Evolutionary conservation across 1,140 invertebrate species (phyloP).

Genomic region (Sitodiplosis mosellana): DNA sequence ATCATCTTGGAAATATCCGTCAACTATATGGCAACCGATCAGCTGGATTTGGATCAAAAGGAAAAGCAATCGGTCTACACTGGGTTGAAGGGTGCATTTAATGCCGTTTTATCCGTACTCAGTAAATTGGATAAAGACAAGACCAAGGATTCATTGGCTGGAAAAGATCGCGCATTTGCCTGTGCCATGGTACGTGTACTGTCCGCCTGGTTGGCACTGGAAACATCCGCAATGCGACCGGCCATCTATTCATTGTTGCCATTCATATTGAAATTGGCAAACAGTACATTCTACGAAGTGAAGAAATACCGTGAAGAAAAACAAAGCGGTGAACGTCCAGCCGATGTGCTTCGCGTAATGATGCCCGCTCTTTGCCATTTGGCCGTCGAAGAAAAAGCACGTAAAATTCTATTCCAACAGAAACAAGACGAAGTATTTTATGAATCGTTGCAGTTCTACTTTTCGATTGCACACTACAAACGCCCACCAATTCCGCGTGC

Average conservation of each 20-base stretch:
- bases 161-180: constrained; percentile 54
- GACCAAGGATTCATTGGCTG: constrained; percentile 36
- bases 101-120: constrained; percentile 57
- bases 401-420: constrained; percentile 58
- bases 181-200: constrained; percentile 67
- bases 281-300: constrained; percentile 61
- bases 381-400: constrained; percentile 69
- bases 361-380: constrained; percentile 78
- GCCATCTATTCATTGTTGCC: constrained; percentile 63
- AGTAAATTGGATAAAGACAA: constrained; percentile 54
- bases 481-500: constrained; percentile 58
- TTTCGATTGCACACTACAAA: constrained; percentile 72
- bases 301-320: constrained; percentile 30
- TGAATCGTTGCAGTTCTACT: constrained; percentile 64
- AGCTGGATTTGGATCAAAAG: constrained; percentile 67
- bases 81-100: constrained; percentile 76
- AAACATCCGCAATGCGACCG: constrained; percentile 71
- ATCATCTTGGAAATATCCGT: constrained; percentile 64
- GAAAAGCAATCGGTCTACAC: constrained; percentile 80
- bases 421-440: constrained; percentile 63
- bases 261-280: constrained; percentile 55
- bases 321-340: constrained; percentile 34
- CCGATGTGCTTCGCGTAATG: constrained; percentile 63
- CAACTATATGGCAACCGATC: constrained; percentile 60
- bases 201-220: constrained; percentile 76